Base-by-base conservation (phyloP, 2,888 invertebrate species). In the Trichogramma evanescens region DNA sequence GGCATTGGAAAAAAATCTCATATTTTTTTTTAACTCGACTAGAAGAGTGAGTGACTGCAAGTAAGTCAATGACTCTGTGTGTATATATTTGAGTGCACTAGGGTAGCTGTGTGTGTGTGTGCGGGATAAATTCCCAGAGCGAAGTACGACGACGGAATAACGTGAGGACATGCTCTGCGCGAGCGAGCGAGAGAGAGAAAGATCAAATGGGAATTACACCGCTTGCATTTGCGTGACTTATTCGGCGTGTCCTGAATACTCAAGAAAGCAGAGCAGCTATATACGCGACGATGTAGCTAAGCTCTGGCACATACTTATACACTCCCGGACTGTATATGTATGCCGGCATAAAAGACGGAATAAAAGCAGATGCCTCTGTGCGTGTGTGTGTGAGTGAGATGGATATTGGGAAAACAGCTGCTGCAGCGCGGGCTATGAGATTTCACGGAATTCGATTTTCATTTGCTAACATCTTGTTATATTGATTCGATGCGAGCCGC, bases 161-260 rank as follows among this genome's bases (percentile, higher is more conserved):
- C 59, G 58, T 6, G 59, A 66, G 45, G 52, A 62, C 66, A 66
- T 58, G 65, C 61, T 54, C 54, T 56, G 26, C 44, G 40, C 46
- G 63, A 60, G 62, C 62, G 26, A 26, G 26, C 26, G 26, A 26
- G 26, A 26, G 3, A 26, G 26, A 26, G 26, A 26, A 26, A 26
- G 26, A 26, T 26, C 26, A 63, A 63, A 62, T 58, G 61, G 62
- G 67, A 69, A 68, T 68, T 68, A 68, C 63, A 66, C 61, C 51
- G 61, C 60, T 66, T 64, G 66, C 64, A 65, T 66, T 67, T 66
- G 65, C 65, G 59, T 65, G 64, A 63, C 65, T 66, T 65, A 58
- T 63, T 59, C 63, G 56, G 61, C 67, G 66, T 66, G 68, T 67
- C 64, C 68, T 59, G 68, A 65, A 65, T 66, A 65, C 64, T 61